Evolutionary conservation across 1,140 invertebrate species (phyloP).

Genomic region (Caenorhabditis latens): DNA sequence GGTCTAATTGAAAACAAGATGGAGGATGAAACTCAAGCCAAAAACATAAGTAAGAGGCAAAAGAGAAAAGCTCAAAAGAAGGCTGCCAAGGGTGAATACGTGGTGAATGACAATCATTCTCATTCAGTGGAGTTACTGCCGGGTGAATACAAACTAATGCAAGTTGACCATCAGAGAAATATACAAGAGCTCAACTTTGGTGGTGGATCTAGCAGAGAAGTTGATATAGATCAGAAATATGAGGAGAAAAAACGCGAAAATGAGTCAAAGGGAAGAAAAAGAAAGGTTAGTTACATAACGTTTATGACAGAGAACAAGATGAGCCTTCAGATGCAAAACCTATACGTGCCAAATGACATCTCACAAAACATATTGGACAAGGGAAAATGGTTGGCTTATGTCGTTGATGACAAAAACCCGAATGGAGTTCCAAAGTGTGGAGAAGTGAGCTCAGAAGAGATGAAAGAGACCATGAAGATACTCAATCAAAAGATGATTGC

Average conservation of each 20-base stretch:
- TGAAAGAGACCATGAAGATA: neutral
- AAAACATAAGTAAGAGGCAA: neutral
- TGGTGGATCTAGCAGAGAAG: neutral
- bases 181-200: neutral
- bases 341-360: neutral
- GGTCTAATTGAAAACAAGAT: too few relatives aligned
- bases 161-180: neutral
- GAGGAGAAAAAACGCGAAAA: neutral
- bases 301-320: neutral
- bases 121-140: conserved; percentile 35
- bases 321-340: neutral
- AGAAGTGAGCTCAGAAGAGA: conserved; percentile 12
- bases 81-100: neutral
- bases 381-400: conserved; percentile 37
- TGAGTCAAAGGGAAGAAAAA: neutral
- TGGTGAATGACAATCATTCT: neutral
- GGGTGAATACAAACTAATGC: conserved; percentile 13
- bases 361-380: conserved; percentile 2
- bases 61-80: neutral
- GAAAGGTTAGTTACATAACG: neutral
- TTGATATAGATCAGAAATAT: neutral
- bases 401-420: conserved; percentile 30
- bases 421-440: neutral
- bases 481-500: neutral
- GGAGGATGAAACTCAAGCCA: neutral